Evolutionary conservation across 2,888 invertebrate genomes (phyloP), one percentile per base, ranked within the genome.

Genomic region (Rotaria magnacalcarata): DNA sequence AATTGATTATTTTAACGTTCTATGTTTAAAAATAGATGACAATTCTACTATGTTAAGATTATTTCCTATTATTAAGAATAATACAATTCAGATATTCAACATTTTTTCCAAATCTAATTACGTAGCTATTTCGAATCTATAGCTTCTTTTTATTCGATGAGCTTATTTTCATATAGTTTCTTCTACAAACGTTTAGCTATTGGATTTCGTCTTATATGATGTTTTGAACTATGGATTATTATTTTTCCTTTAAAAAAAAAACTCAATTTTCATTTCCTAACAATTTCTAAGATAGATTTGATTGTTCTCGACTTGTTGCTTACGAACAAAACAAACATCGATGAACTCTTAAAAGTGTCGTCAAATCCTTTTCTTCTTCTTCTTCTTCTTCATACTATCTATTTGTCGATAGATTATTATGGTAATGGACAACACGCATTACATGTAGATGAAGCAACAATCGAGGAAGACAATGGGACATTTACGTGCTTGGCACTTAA

Each of bases 391-490:
- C 6, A 14, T 84, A 56, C 7, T 84, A 14, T 84, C 19, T 84
- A 54, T 84, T 84, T 52, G 47, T 84, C 5, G 7, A 67, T 56
- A 85, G 85, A 85, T 75, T 85, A 85, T 85, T 84, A 56, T 50
- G 86, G 86, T 52, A 84, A 86, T 27, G 86, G 86, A 47, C 41
- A 84, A 43, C 80, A 86, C 54, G 34, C 52, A 21, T 86, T 86
- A 54, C 58, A 58, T 52, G 41, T 86, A 7, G 56, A 75, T 34
- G 54, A 86, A 43, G 19, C 54, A 52, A 67, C 84, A 2, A 84
- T 56, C 34, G 84, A 86, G 47, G 56, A 84, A 27, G 86, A 86
- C 24, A 86, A 86, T 84, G 41, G 84, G n/a, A 47, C 84, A 34
- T 86, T 84, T 74, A 86, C 84, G 41, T 86, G 86, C 52, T 47